A percentile compares a stretch with the other conserved stretches of the same genome.
phyloP scores from a whole-genome alignment of 2,888 invertebrate genomes.

The Periphyllus acericola region DNA sequence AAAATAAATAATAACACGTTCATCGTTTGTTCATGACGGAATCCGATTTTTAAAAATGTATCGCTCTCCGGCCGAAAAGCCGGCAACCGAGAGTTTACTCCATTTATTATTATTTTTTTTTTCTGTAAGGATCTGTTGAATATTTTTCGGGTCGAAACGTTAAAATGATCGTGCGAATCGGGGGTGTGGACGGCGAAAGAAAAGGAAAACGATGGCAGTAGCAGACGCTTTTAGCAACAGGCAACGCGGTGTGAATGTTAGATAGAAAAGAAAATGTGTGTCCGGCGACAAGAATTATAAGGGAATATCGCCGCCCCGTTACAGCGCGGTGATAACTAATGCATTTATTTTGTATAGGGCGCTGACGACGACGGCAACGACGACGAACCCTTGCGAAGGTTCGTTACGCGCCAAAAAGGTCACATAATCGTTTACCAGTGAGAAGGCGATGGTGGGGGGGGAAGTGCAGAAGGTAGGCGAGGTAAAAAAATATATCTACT shows the following conservation, averaged over 20 bases:
- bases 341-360: slow-evolving; percentile 54
- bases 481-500: slow-evolving; percentile 20
- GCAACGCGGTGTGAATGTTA: slow-evolving; percentile 1
- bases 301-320: slow-evolving; percentile 8
- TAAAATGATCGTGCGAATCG: background rate
- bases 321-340: slow-evolving; percentile 49
- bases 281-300: slow-evolving; percentile 36
- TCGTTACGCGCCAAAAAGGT: slow-evolving; percentile 53
- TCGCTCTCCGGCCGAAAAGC: slow-evolving; percentile 28
- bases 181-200: background rate
- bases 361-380: background rate
- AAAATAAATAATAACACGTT: slow-evolving; percentile 43
- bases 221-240: slow-evolving; percentile 28
- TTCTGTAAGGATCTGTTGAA: background rate
- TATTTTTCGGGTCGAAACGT: background rate
- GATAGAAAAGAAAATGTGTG: slow-evolving; percentile 11
- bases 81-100: slow-evolving; percentile 3
- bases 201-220: background rate
- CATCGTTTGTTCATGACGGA: slow-evolving; percentile 44
- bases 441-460: background rate
- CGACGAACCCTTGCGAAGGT: slow-evolving; percentile 45
- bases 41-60: slow-evolving; percentile 44
- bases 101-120: slow-evolving; percentile 31
- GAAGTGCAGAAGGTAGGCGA: background rate
- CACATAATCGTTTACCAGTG: slow-evolving; percentile 53